These are phyloP conservation scores for Oscheius sp. DNA, from an alignment of 2,888 invertebrate species.

Conservation along the genomic window DNA sequence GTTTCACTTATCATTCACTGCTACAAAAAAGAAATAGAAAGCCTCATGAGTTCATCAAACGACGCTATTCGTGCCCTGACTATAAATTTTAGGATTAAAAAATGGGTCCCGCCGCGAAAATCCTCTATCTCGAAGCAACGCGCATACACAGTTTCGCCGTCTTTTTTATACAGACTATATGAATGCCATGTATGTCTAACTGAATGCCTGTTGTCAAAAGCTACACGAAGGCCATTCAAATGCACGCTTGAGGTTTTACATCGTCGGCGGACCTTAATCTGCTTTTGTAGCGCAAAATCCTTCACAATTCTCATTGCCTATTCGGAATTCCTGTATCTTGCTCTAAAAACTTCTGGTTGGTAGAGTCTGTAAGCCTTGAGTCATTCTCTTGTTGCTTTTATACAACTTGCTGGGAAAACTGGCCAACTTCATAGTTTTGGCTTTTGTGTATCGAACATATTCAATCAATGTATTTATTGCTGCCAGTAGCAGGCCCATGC, in stretches of 20 bases:
- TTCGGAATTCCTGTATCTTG: constrained; percentile 1
- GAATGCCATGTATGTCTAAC: too few species aligned
- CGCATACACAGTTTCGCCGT: too few species aligned
- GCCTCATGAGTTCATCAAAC: too few species aligned
- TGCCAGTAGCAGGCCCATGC: constrained; percentile 21
- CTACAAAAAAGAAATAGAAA: too few species aligned
- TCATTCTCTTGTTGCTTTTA: neutral
- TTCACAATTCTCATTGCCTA: constrained; percentile 22
- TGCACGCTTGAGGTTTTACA: constrained; percentile 19
- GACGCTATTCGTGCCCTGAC: too few species aligned
- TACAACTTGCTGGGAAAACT: neutral
- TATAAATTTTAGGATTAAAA: too few species aligned
- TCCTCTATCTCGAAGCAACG: too few species aligned
- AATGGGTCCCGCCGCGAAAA: too few species aligned
- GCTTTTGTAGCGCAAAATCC: constrained; percentile 27
- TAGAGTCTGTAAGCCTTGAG: neutral
- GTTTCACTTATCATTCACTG: too few species aligned
- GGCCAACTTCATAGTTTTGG: constrained; percentile 2
- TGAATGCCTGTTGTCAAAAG: too few species aligned
- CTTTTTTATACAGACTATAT: too few species aligned
- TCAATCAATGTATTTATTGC: constrained; percentile 28
- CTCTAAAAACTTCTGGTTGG: constrained; percentile 7
- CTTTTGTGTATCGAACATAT: constrained; percentile 24
- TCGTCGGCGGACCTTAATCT: constrained; percentile 6
- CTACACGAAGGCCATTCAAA: neutral